Conservation (phyloP, 2,113 vertebrate genomes). For the Urocitellus parryii region DNA sequence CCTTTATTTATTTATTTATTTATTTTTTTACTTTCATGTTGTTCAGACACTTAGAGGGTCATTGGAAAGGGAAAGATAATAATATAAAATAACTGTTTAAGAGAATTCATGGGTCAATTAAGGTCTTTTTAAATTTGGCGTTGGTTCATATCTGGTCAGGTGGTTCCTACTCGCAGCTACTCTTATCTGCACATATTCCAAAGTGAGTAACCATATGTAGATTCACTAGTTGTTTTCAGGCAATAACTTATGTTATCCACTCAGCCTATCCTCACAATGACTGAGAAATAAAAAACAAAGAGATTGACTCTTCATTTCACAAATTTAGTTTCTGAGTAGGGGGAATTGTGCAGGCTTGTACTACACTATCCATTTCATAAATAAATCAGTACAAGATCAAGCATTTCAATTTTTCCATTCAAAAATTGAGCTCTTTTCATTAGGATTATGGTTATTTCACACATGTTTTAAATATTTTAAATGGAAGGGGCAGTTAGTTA, state of each 20-base stretch:
- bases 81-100: background rate
- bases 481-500: background rate
- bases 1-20: background rate
- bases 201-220: background rate
- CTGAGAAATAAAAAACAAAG: conserved; percentile 10
- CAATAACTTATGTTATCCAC: background rate
- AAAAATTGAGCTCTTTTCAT: conserved; percentile 22
- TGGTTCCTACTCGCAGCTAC: background rate
- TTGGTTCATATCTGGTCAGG: conserved; percentile 17
- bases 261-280: background rate
- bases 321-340: conserved; percentile 37
- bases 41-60: background rate
- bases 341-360: background rate
- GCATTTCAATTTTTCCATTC: conserved; percentile 6
- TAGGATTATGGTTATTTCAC: background rate
- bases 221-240: background rate
- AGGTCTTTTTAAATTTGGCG: background rate
- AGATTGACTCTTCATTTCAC: background rate
- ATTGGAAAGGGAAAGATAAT: background rate
- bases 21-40: conserved; percentile 29
- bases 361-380: background rate
- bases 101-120: background rate
- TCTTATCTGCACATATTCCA: background rate
- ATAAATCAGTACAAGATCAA: conserved; percentile 25
- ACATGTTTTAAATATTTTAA: conserved; percentile 15